phyloP scores from a whole-genome alignment of 2,888 invertebrate species.

The Machimus rusticus region DNA sequence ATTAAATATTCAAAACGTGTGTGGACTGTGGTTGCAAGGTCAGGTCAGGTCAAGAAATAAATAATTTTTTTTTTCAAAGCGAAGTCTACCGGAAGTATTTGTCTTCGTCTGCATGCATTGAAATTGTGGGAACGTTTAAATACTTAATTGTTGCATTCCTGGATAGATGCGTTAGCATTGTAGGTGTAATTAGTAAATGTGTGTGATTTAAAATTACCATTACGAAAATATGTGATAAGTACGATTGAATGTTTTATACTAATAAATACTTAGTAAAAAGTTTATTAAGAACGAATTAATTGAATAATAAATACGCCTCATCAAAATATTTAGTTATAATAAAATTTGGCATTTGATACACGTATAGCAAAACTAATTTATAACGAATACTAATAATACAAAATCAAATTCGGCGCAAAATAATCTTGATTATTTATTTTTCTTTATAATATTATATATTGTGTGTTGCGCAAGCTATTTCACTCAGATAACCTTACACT shows the following conservation, averaged over 20 bases:
- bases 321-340: no score
- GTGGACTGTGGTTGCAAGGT: neutral
- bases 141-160: neutral
- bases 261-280: no score
- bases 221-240: neutral
- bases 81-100: neutral
- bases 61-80: neutral
- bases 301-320: no score
- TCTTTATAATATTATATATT: neutral
- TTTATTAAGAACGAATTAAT: no score
- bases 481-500: neutral
- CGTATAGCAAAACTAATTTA: neutral
- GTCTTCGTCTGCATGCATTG: neutral
- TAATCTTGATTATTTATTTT: neutral
- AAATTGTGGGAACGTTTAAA: neutral
- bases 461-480: neutral
- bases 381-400: neutral
- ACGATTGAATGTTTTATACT: no score
- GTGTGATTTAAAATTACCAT: neutral
- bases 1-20: neutral
- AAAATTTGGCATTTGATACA: neutral
- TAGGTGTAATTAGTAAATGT: neutral
- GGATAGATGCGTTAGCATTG: neutral
- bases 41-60: neutral
- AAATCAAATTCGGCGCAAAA: neutral